Evolutionary conservation across 2,888 invertebrate genomes (phyloP), one percentile per base, ranked within the genome.

Genomic region (Oxyteleia sp.): DNA sequence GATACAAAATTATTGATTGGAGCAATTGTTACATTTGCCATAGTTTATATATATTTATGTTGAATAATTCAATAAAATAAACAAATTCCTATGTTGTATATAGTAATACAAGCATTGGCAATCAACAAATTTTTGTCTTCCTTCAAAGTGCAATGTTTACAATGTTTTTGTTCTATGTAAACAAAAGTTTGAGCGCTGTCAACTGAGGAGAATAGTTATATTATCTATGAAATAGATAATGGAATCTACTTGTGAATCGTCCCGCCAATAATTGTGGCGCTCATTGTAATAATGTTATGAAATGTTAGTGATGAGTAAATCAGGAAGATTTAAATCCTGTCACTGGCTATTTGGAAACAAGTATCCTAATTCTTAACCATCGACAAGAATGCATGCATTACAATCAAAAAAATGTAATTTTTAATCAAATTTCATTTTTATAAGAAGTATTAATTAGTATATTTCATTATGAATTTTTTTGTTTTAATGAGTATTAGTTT

Each of bases 141-240:
- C 1, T 47, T 47, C 47, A 49, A 53, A 29, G 2, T 8, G 18
- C 20, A 51, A 53, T 23, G 10, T 26, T 53, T 53, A 32, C 32
- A 32, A 8, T 32, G 32, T 32, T 7, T 32, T 32, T 32, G 8
- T 1, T 32, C 1, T 32, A 32, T 32, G 32, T 32, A 32, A 32
- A 32, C 32, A 32, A 4, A 32, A 23, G 23, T 32, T 32, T 32
- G 8, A 32, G 32, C 3, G 8, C 32, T 32, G 43, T 43, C 13
- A 13, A 13, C 1, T 43, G 2, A 18, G 2, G 4, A 2, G 15
- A 15, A 32, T 13, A 4, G 15, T 53, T 13, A 15, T 32, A 32
- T 53, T 47, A n/a, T 15, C 26, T 63, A 47, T 47, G 10, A 16
- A 47, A 47, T 47, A 63, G 63, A 47, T 47, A 11, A 63, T 63